phyloP scores from a whole-genome alignment of 1,140 invertebrate species.

The Aphis craccivora region DNA sequence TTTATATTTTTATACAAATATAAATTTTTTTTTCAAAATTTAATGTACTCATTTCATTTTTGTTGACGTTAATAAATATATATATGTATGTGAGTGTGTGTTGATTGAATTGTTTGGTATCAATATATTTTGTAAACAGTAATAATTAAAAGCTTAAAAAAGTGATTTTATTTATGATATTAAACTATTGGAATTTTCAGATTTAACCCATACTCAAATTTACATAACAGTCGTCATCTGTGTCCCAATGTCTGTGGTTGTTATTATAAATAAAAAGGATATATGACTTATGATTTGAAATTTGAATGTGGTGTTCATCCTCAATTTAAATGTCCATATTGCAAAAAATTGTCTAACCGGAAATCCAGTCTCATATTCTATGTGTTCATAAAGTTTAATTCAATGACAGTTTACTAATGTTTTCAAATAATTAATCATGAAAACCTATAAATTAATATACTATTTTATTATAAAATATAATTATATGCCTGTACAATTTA shows the following conservation, averaged over 20 bases:
- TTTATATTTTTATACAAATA: too few relatives aligned
- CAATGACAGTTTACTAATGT: neutral
- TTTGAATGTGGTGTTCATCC: slow-evolving; percentile 67
- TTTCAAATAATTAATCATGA: neutral
- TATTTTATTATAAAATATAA: neutral
- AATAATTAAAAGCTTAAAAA: neutral
- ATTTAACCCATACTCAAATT: neutral
- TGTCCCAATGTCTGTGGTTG: slow-evolving; percentile 64
- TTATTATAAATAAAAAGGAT: slow-evolving; percentile 59
- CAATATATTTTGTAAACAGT: neutral
- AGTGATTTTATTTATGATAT: neutral
- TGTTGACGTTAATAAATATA: neutral
- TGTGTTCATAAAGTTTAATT: neutral
- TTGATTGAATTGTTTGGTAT: neutral
- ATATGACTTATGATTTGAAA: slow-evolving; percentile 66
- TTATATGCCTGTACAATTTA: neutral
- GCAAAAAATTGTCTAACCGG: slow-evolving; percentile 63
- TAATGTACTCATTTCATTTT: neutral
- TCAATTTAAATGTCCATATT: slow-evolving; percentile 65
- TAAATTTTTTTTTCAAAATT: too few relatives aligned
- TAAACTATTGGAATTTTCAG: neutral
- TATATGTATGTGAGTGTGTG: too few relatives aligned
- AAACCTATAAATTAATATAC: too few relatives aligned
- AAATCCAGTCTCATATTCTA: slow-evolving; percentile 25
- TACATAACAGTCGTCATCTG: neutral